phyloP scores from a whole-genome alignment of 1,140 invertebrate species.

The Aleiodes sp. region DNA sequence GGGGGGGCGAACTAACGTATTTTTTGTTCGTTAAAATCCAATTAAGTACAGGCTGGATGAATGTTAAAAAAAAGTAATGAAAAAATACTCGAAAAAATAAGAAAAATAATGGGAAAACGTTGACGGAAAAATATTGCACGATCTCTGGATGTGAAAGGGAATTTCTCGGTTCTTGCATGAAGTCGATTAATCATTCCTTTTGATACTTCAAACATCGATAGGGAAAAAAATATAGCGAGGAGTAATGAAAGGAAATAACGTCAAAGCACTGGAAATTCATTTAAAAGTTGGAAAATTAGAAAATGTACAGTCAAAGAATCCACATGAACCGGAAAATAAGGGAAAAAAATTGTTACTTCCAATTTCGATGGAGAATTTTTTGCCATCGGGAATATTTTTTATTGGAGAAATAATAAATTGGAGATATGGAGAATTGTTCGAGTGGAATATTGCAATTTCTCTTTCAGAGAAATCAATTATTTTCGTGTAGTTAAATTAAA shows the following conservation, averaged over 20 bases:
- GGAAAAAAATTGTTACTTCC: too few species aligned
- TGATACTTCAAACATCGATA: neutral
- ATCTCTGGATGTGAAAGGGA: neutral
- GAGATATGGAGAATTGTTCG: too few species aligned
- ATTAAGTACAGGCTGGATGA: neutral
- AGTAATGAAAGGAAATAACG: neutral
- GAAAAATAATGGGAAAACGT: neutral
- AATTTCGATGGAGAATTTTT: too few species aligned
- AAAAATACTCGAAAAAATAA: neutral
- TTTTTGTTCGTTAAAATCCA: constrained; percentile 26
- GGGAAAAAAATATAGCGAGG: too few species aligned
- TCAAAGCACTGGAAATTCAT: neutral
- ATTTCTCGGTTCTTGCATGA: too few species aligned
- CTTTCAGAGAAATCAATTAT: too few species aligned
- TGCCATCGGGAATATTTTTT: too few species aligned
- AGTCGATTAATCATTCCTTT: constrained; percentile 1
- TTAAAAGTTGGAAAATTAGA: neutral
- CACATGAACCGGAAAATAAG: too few species aligned
- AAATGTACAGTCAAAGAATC: too few species aligned
- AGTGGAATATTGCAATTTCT: too few species aligned
- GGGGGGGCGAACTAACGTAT: neutral
- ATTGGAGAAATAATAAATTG: too few species aligned
- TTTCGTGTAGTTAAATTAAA: too few species aligned
- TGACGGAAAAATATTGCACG: constrained; percentile 3
- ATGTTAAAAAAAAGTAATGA: constrained; percentile 5